Evolutionary conservation across 2,797 vertebrate species (phyloP).

Genomic region (Huso huso): DNA sequence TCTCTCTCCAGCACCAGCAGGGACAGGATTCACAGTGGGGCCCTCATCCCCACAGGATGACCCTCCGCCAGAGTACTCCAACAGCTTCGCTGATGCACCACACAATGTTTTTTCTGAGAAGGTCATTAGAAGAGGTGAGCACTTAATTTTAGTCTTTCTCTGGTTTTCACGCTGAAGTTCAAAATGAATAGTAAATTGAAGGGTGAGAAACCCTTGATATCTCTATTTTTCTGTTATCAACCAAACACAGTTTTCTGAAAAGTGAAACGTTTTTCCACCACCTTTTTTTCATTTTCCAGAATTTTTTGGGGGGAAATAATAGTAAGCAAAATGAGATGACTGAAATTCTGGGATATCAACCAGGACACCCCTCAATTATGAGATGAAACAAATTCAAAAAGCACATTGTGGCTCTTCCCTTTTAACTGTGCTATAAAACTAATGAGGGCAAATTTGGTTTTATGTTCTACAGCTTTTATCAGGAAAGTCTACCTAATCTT

Average conservation of each 20-base stretch:
- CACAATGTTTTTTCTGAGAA: conserved; percentile 44
- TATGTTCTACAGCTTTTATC: conserved; percentile 50
- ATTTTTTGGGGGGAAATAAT: not conserved
- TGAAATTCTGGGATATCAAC: not conserved
- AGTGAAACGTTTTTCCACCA: not conserved
- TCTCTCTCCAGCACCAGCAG: conserved; percentile 27
- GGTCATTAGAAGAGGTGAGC: conserved; percentile 51
- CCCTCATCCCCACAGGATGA: not conserved
- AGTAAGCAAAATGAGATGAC: too few species aligned
- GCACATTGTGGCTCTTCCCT: conserved; percentile 2
- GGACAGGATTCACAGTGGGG: conserved; percentile 13
- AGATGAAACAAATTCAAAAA: not conserved
- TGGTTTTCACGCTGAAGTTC: not conserved
- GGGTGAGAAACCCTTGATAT: too few species aligned
- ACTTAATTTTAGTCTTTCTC: not conserved
- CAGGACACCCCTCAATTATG: not conserved
- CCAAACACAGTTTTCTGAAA: not conserved
- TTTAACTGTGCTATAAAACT: not conserved
- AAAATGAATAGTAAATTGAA: not conserved
- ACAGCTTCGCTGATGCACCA: conserved; percentile 24
- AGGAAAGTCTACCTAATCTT: conserved; percentile 64
- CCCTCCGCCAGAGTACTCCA: conserved; percentile 37
- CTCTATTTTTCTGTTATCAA: not conserved
- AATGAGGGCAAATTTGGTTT: not conserved
- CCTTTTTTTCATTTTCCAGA: not conserved